phyloP scores from a whole-genome alignment of 2,113 vertebrate species.

The Zingel zingel region DNA sequence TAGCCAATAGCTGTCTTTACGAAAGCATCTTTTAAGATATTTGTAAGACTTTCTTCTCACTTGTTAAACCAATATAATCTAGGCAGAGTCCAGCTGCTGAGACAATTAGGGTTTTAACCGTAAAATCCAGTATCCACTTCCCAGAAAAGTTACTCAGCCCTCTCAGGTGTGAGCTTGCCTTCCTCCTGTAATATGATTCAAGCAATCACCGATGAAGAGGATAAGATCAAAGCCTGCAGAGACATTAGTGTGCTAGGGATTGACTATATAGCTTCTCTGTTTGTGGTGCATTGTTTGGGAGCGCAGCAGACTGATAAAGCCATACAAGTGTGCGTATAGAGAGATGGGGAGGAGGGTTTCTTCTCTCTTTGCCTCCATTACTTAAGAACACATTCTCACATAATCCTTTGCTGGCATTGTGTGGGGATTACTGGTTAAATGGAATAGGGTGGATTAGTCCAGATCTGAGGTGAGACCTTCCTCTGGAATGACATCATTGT shows the following conservation, averaged over 20 bases:
- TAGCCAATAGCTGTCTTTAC: conserved; percentile 10
- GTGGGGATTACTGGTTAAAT: conserved; percentile 64
- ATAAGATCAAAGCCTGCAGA: conserved; percentile 64
- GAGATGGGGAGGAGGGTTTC: conserved; percentile 13
- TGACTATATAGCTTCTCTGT: conserved; percentile 62
- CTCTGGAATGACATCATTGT: conserved; percentile 29
- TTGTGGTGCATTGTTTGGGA: conserved; percentile 74
- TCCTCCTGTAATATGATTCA: conserved; percentile 51
- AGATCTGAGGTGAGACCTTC: conserved; percentile 51
- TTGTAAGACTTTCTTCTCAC: not conserved
- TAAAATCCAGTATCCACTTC: conserved; percentile 45
- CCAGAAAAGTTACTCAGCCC: conserved; percentile 25
- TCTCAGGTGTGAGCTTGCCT: conserved; percentile 68
- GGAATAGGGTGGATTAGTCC: conserved; percentile 41
- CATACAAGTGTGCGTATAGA: conserved; percentile 13
- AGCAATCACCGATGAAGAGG: conserved; percentile 7
- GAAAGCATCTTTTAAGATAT: not conserved
- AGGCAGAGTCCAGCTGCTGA: conserved; percentile 40
- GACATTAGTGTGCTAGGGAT: conserved; percentile 39
- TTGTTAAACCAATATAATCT: conserved; percentile 7
- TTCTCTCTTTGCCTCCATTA: conserved; percentile 61
- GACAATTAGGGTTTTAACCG: conserved; percentile 17
- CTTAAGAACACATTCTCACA: conserved; percentile 70
- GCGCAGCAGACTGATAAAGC: conserved; percentile 60
- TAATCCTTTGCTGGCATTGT: conserved; percentile 67